Conservation (phyloP, 1,140 invertebrate species). For the Diachasma alloeum region DNA sequence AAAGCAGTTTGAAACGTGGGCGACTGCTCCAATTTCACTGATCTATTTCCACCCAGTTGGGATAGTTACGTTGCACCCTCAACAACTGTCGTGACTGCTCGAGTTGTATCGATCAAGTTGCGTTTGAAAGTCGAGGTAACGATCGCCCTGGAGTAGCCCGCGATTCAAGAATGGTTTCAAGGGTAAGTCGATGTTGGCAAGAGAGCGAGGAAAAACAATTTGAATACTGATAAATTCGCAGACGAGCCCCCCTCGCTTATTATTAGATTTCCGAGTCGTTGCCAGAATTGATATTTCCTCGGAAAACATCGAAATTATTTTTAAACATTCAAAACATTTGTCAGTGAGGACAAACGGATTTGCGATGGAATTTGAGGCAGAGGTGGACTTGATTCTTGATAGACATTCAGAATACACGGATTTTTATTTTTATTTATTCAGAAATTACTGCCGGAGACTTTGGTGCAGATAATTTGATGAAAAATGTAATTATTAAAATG, state of each 20-base stretch:
- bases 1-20: too few species aligned
- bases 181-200: neutral
- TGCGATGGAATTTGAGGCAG: too few species aligned
- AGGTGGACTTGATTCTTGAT: too few species aligned
- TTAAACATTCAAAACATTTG: neutral
- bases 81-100: neutral
- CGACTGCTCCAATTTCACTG: neutral
- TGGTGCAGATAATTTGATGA: too few species aligned
- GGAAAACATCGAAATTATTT: neutral
- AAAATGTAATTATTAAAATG: too few species aligned
- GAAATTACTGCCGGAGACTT: too few species aligned
- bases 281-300: neutral
- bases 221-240: neutral
- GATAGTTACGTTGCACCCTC: neutral
- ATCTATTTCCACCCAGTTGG: neutral
- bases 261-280: neutral
- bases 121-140: neutral
- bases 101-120: neutral
- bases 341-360: neutral
- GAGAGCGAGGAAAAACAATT: neutral
- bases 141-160: neutral
- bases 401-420: too few species aligned
- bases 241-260: neutral
- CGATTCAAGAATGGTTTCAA: neutral
- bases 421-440: too few species aligned